Evolutionary conservation across 2,113 vertebrate genomes (phyloP).

Genomic region (Podarcis muralis): DNA sequence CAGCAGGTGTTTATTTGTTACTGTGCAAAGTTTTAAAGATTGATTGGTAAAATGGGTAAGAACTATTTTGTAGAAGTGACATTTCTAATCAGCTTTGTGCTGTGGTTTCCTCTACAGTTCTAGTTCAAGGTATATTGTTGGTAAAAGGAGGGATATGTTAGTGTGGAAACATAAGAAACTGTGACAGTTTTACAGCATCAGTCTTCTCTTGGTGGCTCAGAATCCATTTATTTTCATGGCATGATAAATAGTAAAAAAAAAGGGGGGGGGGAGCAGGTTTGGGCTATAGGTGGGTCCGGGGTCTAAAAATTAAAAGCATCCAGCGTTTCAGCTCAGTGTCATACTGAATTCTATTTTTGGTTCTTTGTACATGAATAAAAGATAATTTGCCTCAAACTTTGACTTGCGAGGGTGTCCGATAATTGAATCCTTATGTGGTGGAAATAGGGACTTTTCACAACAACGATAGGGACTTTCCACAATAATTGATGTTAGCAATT

Average conservation of each 20-base stretch:
- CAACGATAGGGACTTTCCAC: not conserved
- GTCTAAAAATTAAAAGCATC: accelerated
- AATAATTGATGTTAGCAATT: slow-evolving; percentile 32
- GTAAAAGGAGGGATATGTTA: not conserved
- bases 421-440: slow-evolving; percentile 16
- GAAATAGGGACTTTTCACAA: not conserved
- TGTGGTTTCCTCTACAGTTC: not conserved
- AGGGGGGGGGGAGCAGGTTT: not conserved
- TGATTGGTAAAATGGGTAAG: not conserved
- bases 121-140: not conserved
- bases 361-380: slow-evolving; percentile 56
- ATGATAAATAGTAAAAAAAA: too few relatives aligned
- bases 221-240: not conserved
- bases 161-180: not conserved
- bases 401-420: slow-evolving; percentile 7
- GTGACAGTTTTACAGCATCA: not conserved
- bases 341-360: not conserved
- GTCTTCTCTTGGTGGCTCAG: not conserved
- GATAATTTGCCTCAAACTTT: slow-evolving; percentile 8
- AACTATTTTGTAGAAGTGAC: not conserved
- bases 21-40: not conserved
- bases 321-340: not conserved
- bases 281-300: not conserved
- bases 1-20: not conserved
- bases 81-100: not conserved